These are phyloP conservation scores for Maniola hyperantus DNA, from an alignment of 2,888 invertebrate species.

Conservation along the genomic window DNA sequence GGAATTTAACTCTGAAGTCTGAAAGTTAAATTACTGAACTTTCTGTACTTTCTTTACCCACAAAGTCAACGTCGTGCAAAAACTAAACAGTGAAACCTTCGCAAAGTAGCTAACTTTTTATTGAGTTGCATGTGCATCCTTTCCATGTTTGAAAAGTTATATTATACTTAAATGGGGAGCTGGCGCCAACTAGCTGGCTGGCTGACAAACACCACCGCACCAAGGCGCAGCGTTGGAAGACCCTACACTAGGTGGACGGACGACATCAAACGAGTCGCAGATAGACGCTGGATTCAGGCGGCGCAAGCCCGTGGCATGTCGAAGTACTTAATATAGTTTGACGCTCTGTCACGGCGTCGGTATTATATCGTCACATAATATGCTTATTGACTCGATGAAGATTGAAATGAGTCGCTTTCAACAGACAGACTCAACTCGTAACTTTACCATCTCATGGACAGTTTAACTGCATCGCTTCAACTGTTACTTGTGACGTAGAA, in stretches of 20 bases:
- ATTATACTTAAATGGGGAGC: neutral
- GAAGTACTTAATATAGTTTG: too few relatives aligned
- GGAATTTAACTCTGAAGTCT: neutral
- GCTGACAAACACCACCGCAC: too few relatives aligned
- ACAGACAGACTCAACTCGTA: conserved; percentile 1
- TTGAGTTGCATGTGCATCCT: conserved; percentile 4
- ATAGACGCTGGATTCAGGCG: too few relatives aligned
- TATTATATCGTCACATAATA: too few relatives aligned
- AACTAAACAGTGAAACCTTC: neutral
- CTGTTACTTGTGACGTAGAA: conserved; percentile 7
- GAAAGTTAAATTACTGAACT: neutral
- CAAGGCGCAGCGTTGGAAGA: too few relatives aligned
- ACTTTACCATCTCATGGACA: neutral
- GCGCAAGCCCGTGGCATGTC: too few relatives aligned
- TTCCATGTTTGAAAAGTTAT: conserved; percentile 23
- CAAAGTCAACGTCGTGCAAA: neutral
- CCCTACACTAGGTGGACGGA: too few relatives aligned
- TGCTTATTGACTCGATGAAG: neutral
- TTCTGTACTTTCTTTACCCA: neutral
- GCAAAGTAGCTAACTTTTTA: conserved; percentile 11
- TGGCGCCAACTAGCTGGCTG: too few relatives aligned
- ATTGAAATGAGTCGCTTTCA: conserved; percentile 4
- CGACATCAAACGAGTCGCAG: too few relatives aligned
- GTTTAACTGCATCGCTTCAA: conserved; percentile 10
- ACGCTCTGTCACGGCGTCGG: too few relatives aligned